Evolutionary conservation across 2,113 vertebrate species (phyloP).

Genomic region (Grus americana): DNA sequence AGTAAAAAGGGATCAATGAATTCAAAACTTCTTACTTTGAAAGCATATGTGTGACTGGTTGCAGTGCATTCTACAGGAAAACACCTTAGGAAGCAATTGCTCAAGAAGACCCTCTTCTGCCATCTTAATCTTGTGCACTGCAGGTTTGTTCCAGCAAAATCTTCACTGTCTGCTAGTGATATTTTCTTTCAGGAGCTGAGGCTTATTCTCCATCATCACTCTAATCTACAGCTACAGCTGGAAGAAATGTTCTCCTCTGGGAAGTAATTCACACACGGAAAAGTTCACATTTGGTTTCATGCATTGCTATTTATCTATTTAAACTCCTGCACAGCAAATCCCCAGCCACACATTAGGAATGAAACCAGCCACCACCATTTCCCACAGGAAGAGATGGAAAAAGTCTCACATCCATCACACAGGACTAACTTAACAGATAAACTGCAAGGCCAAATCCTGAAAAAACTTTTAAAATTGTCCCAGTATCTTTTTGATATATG

Average conservation of each 20-base stretch:
- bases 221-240: not conserved
- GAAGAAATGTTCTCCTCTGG: not conserved
- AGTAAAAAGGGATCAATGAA: not conserved
- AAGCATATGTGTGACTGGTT: not conserved
- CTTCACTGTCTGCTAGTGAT: not conserved
- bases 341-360: not conserved
- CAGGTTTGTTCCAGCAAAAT: not conserved
- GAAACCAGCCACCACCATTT: not conserved
- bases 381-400: not conserved
- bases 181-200: not conserved
- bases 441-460: not conserved
- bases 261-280: not conserved
- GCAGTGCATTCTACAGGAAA: not conserved
- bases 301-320: not conserved
- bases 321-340: not conserved
- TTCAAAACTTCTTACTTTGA: not conserved
- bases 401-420: not conserved
- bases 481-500: not conserved
- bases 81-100: not conserved
- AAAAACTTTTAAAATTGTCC: not conserved
- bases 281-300: not conserved
- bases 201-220: not conserved
- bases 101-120: not conserved
- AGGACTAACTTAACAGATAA: not conserved
- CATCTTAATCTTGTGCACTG: not conserved